phyloP scores from a whole-genome alignment of 30 jellyfish, hydroid and myxozoan species.

The Hydra vulgaris region DNA sequence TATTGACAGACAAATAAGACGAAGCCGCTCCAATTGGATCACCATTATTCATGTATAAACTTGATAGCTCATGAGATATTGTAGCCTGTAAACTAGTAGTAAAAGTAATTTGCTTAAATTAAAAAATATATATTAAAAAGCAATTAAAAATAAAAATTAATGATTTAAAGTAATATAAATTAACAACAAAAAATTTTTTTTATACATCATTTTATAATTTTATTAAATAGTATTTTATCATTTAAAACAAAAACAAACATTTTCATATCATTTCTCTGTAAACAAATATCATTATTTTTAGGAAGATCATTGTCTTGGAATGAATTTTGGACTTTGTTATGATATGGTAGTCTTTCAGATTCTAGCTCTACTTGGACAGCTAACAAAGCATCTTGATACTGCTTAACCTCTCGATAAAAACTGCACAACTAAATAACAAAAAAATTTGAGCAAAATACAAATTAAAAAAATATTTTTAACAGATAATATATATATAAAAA shows the following conservation, averaged over 20 bases:
- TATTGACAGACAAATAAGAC: constrained; percentile 49
- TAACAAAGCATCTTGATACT: constrained; percentile 46
- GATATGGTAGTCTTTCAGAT: no score
- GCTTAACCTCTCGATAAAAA: constrained; percentile 36
- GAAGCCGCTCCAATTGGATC: constrained; percentile 51
- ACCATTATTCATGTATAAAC: constrained; percentile 44
- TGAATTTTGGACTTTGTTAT: no score
- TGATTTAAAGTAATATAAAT: no score
- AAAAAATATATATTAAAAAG: no score
- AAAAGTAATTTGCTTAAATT: no score
- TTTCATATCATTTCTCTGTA: background rate
- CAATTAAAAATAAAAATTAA: no score
- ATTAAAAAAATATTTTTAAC: no score
- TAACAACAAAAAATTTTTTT: no score
- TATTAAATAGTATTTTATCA: no score
- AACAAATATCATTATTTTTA: background rate
- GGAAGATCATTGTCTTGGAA: background rate
- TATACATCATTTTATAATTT: no score
- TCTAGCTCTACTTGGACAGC: constrained; percentile 36
- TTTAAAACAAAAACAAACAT: background rate
- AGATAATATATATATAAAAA: no score
- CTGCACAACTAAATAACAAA: constrained; percentile 20
- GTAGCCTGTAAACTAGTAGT: background rate
- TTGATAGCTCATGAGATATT: constrained; percentile 33
- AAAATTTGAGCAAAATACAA: background rate